These are phyloP conservation scores for Scortum barcoo DNA, from an alignment of 2,113 vertebrate species.

Conservation along the genomic window DNA sequence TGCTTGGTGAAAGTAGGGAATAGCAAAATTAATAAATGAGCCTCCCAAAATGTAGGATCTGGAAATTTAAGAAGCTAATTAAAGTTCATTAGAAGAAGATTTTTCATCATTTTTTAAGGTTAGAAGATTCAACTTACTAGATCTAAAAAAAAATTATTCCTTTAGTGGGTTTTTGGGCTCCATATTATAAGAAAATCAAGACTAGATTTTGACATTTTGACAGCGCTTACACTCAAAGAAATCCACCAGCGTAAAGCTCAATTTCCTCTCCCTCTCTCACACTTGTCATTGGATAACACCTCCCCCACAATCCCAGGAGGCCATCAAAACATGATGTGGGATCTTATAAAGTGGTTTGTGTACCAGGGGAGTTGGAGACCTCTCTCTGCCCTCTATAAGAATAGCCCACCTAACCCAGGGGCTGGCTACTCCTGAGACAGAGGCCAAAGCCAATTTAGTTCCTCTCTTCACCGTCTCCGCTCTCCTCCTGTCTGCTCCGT, in stretches of 20 bases:
- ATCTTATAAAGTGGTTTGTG: constrained; percentile 71
- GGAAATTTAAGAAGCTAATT: background rate
- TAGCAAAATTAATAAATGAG: too few relatives aligned
- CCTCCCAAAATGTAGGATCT: background rate
- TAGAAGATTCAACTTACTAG: too few relatives aligned
- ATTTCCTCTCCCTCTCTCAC: constrained; percentile 55
- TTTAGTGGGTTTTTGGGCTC: background rate
- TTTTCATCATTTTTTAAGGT: too few relatives aligned
- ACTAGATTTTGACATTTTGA: constrained; percentile 16
- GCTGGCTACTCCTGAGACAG: constrained; percentile 68
- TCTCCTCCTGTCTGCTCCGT: constrained; percentile 54
- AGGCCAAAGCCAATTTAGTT: constrained; percentile 74
- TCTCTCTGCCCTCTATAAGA: constrained; percentile 75
- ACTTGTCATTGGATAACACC: constrained; percentile 66
- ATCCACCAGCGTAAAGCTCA: constrained; percentile 18
- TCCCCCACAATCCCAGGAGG: constrained; percentile 50
- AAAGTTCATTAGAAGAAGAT: too few relatives aligned
- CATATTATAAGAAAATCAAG: background rate
- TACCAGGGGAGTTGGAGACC: constrained; percentile 69
- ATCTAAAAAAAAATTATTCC: background rate
- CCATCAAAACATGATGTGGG: constrained; percentile 63
- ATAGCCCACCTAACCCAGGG: constrained; percentile 72
- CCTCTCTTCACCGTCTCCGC: constrained; percentile 33
- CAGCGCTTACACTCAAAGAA: constrained; percentile 15
- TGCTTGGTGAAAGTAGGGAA: background rate